These are phyloP conservation scores for Arrhamphus sclerolepis DNA, from an alignment of 2,797 vertebrate genomes.

Conservation along the genomic window DNA sequence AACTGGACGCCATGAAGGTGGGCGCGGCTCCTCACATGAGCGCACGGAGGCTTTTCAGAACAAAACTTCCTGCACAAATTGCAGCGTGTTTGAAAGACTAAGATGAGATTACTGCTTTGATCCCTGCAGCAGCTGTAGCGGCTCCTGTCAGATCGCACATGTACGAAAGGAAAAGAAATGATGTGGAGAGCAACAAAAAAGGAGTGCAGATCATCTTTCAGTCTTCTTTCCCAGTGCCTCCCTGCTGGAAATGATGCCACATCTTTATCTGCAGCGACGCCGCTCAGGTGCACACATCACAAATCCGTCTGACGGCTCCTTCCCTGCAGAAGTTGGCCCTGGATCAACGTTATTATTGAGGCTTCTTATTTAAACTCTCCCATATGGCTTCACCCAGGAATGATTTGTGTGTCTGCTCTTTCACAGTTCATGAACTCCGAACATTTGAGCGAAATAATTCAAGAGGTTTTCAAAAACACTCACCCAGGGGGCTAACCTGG, in stretches of 20 bases:
- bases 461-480: slow-evolving; percentile 40
- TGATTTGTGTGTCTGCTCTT: slow-evolving; percentile 48
- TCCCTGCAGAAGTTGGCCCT: slow-evolving; percentile 34
- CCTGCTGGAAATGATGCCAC: slow-evolving; percentile 21
- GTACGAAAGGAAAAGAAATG: slow-evolving; percentile 26
- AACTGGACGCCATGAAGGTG: slow-evolving; percentile 53
- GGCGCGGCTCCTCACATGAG: slow-evolving; percentile 37
- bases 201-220: slow-evolving; percentile 16
- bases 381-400: slow-evolving; percentile 40
- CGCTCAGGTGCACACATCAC: slow-evolving; percentile 34
- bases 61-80: slow-evolving; percentile 61
- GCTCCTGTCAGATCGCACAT: slow-evolving; percentile 20
- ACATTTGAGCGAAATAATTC: slow-evolving; percentile 37
- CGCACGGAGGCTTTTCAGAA: slow-evolving; percentile 59
- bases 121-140: slow-evolving; percentile 51
- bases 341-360: slow-evolving; percentile 37
- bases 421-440: slow-evolving; percentile 40
- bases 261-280: background rate
- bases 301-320: slow-evolving; percentile 36
- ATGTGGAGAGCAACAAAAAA: slow-evolving; percentile 15
- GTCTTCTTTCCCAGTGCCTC: too few species aligned
- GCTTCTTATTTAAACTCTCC: slow-evolving; percentile 33
- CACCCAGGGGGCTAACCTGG: slow-evolving; percentile 47
- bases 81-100: slow-evolving; percentile 44
- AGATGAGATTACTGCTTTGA: slow-evolving; percentile 69